Base-by-base conservation (phyloP, 30 jellyfish, hydroid and myxozoan genomes). In the Hydractinia echinata region DNA sequence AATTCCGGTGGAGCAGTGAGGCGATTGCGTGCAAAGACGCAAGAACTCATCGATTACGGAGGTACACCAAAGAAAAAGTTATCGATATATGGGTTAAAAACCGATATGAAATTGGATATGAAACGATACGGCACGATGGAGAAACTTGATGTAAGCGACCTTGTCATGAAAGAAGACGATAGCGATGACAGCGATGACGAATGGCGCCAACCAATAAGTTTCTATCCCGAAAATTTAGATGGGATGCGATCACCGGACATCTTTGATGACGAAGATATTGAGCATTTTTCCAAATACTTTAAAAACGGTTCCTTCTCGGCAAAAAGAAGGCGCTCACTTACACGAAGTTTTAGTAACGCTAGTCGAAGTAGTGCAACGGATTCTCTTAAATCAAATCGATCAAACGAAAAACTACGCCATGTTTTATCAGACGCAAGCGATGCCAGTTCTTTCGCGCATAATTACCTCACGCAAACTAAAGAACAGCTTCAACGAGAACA, bases 91-190 rank as follows among this genome's bases (percentile, higher is more conserved):
- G 74, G 74, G 39, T 13, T 64, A 64, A 64, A 64, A 13, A 44
- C 74, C 18, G 74, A 64, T 6, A 71, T 71, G 81, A 71, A 71
- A 71, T 58, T 3, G 2, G 81, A 71, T 7, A 71, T 71, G 81
- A 71, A 71, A 71, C 81, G 81, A 20, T 71, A 71, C 53, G 81
- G 81, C n/a, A 71, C 71, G 9, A 60, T 80, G 72, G 72, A 64
- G 18, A 60, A 80, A 52, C 20, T 80, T 20, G 87, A 80, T 61
- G 87, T 80, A 21, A 60, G 85, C 14, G 87, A 80, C 16, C 30
- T 80, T 66, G 55, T 67, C 11, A 15, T 80, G 69, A 52, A 54
- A 44, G 87, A 80, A 61, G 85, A 55, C 39, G 76, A 0, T 11
- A n/a, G 60, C 55, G 55, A 20, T 60, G 55, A 30, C 4, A 14